These are phyloP conservation scores for Meloidogyne hapla DNA, from an alignment of 1,140 invertebrate genomes.

Conservation along the genomic window DNA sequence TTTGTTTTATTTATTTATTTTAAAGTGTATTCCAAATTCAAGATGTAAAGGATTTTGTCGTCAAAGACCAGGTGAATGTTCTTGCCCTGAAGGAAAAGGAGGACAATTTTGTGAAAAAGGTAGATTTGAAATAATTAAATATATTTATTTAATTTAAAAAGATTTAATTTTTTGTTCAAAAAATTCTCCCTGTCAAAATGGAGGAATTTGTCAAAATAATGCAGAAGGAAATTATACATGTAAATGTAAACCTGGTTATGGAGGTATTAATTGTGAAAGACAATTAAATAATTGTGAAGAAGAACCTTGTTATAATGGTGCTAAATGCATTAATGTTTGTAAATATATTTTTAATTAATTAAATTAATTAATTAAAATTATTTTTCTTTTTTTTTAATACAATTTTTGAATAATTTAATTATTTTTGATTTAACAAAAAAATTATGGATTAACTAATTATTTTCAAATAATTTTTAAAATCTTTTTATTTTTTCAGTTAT, in stretches of 20 bases:
- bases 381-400: background rate
- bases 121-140: background rate
- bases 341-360: background rate
- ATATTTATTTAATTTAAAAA: background rate
- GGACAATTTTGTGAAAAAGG: constrained; percentile 36
- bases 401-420: too few species aligned
- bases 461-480: background rate
- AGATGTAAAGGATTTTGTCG: constrained; percentile 31
- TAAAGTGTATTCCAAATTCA: constrained; percentile 30
- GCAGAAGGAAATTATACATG: constrained; percentile 58
- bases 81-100: constrained; percentile 36
- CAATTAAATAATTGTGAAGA: constrained; percentile 27
- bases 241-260: constrained; percentile 57
- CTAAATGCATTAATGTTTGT: constrained; percentile 27
- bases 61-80: constrained; percentile 22
- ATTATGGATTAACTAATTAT: too few species aligned
- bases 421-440: too few species aligned
- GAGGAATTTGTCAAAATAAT: constrained; percentile 42
- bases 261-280: constrained; percentile 51
- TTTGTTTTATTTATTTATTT: background rate
- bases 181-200: constrained; percentile 39
- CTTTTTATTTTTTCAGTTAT: constrained; percentile 15
- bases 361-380: background rate
- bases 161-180: constrained; percentile 36
- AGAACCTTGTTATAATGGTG: constrained; percentile 40